Base-by-base conservation (phyloP, 2,888 invertebrate genomes). In the Chrysolina americana region DNA sequence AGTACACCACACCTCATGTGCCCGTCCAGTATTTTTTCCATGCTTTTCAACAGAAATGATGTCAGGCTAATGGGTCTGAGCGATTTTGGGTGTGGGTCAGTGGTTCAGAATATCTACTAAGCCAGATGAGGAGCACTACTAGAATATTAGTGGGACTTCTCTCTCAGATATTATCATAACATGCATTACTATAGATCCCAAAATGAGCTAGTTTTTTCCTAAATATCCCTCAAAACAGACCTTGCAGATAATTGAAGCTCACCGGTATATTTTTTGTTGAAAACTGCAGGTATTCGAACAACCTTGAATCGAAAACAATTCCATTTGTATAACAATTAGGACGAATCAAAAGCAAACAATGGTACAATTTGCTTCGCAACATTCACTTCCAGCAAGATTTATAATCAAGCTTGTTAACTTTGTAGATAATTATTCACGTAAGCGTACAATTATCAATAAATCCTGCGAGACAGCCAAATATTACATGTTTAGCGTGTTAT, bases 331-430 rank as follows among this genome's bases (percentile, higher is more conserved):
- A 36, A 36, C 36, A 36, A 36, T 28, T 23, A 9, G n/a, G 3
- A 59, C 36, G 23, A 59, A 13, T 36, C 2, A 36, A 59, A 23
- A 5, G 2, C 23, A 59, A 59, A 59, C 59, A 59, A 36, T 59
- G 59, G 17, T 59, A 23, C 59, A 59, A 59, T 59, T 28, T 59
- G 59, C 59, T 59, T 28, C n/a, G 36, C 59, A 28, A 17, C 28
- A 59, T 0, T 36, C 17, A 59, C 36, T 59, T 28, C 10, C 36
- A 56, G 4, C n/a, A n/a, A 36, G 59, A 59, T 59, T 59, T 59
- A 59, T 59, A 36, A 59, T 15, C 59, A 8, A 0, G 59, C n/a
- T n/a, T 59, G 36, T 59, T 59, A 15, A 10, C 59, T 59, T 36
- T 8, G 36, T 36, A 59, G 59, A 59, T 59, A 36, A 23, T n/a